Conservation (phyloP, 2,797 vertebrate species). For the Fringilla coelebs region DNA sequence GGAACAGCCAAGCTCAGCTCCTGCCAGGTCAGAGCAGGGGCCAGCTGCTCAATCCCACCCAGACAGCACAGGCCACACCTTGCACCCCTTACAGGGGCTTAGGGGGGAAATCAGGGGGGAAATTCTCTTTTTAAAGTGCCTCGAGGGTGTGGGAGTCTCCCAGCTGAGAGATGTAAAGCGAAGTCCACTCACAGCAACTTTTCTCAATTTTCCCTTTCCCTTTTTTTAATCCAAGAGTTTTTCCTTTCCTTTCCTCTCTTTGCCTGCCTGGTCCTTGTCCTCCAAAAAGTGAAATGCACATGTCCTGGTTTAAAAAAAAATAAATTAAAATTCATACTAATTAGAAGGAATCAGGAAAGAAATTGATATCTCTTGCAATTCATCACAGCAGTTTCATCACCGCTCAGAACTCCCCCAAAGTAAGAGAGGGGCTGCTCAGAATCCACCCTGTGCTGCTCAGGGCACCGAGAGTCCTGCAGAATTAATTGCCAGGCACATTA, state of each 20-base stretch:
- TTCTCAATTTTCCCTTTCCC: not conserved
- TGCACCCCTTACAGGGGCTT: not conserved
- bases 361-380: conserved; percentile 35
- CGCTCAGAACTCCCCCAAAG: conserved; percentile 18
- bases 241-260: not conserved
- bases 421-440: conserved; percentile 30
- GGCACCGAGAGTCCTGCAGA: not conserved
- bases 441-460: not conserved
- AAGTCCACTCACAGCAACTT: not conserved
- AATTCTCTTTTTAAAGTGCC: not conserved
- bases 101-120: not conserved
- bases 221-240: not conserved
- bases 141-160: not conserved
- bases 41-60: accelerated
- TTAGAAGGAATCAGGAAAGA: not conserved
- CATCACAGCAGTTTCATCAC: conserved; percentile 44
- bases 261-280: not conserved
- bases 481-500: conserved; percentile 63
- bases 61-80: not conserved
- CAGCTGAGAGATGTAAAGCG: not conserved
- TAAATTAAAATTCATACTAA: not conserved
- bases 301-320: conserved; percentile 33
- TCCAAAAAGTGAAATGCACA: not conserved
- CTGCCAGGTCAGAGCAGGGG: not conserved
- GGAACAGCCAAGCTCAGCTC: not conserved